Evolutionary conservation across 2,888 invertebrate species (phyloP), one percentile per base, ranked within the genome.

Genomic region (Chymomyza caudatula): DNA sequence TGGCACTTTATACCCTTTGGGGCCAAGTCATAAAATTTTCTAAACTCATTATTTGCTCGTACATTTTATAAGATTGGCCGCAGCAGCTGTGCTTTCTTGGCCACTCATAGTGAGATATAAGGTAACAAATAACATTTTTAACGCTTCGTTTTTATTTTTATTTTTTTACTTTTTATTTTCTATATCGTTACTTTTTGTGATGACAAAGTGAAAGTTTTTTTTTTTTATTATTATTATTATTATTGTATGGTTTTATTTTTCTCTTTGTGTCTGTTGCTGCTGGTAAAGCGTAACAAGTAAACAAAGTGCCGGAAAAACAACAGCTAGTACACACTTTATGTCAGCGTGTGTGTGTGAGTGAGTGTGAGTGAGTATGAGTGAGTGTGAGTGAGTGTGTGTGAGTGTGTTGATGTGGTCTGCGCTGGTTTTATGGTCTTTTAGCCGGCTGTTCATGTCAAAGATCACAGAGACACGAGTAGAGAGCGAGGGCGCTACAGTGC

Each of bases 121-220:
- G 29, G 29, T 37, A 37, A 37, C 29, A 66, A 72, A 69, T 63
- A 74, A 60, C 76, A 69, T 63, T 66, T 76, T 76, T 76, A 73
- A 76, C 72, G 76, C 70, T 73, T 65, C 11, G 63, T 75, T 71
- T 67, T 51, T 23, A 25, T 22, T 23, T 53, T 23, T 53, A 20
- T 53, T 53, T 4, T 29, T 23, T 29, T 61, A 56, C 20, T 56
- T 67, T 59, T 59, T 73, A 68, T 63, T 72, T 54, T 65, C 56
- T 65, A 29, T 73, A 69, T 71, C 61, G 67, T 57, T 71, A 77
- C 77, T 80, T 76, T 71, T 59, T 73, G 77, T 77, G 77, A 74
- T 78, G 85, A 81, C 85, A 78, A 85, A 80, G 80, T 80, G 80
- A 80, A 80, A 80, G 80, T 80, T 82, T 80, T 80, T 82, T 73